Evolutionary conservation across 2,113 vertebrate species (phyloP), one percentile per base, ranked within the genome.

Genomic region (Engystomops pustulosus): DNA sequence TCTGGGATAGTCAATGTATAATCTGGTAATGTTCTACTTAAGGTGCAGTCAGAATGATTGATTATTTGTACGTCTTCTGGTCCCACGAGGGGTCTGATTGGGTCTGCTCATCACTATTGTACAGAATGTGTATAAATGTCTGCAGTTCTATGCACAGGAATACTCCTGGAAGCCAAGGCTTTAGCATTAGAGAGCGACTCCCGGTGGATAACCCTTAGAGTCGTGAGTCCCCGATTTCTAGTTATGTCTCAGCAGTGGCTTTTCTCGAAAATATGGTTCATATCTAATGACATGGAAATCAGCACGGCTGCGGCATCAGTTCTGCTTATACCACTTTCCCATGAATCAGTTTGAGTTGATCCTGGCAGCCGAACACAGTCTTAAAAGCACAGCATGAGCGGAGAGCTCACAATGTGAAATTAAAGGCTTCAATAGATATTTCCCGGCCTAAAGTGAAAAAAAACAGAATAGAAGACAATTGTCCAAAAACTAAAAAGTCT

Each of bases 331-430:
- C 79, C 34, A 71, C 32, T 70, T 70, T 51, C 38, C 47, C 58
- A 67, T 44, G 27, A 79, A 79, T 79, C 77, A 38, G 25, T 51
- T 47, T 70, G 69, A 72, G 69, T 72, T 74, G 69, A 45, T 82
- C 15, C 80, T 45, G 68, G 69, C 80, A 81, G 79, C 36, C 38
- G 44, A 74, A 60, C 49, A 60, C 51, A 74, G 47, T 32, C 74
- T 84, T 68, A 84, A 84, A 84, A 84, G 72, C 82, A 76, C 82
- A 84, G 82, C 82, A 53, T 51, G 82, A 49, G 12, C 53, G 34
- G 53, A n/a, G 32, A 76, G 27, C 27, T 47, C 44, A 84, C 74
- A 67, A 78, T 77, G 32, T 45, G 72, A 76, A 84, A 84, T 84
- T 75, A 78, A 47, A 67, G 60, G 27, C 71, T 84, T 84, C 81